These are phyloP conservation scores for Drosophila pegasa DNA, from an alignment of 2,888 invertebrate genomes.

Conservation along the genomic window DNA sequence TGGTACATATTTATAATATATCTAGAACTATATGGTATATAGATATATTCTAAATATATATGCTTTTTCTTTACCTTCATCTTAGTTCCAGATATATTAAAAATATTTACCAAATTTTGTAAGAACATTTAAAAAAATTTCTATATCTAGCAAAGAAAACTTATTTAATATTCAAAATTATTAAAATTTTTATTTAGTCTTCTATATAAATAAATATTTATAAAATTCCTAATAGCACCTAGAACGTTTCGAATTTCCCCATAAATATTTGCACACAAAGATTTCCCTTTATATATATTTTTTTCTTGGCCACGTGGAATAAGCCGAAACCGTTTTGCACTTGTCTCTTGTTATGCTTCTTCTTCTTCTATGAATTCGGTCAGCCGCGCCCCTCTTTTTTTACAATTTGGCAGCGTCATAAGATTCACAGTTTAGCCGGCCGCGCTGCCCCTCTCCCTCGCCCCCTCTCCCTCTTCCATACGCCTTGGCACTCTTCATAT, in stretches of 20 bases:
- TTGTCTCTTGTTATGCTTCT: background rate
- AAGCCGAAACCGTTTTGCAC: slow-evolving; percentile 1
- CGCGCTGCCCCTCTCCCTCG: background rate
- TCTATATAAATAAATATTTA: background rate
- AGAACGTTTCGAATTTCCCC: background rate
- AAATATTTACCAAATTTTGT: too few relatives aligned
- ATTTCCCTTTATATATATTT: background rate
- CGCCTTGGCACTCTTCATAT: background rate
- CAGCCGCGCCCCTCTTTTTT: slow-evolving; percentile 35
- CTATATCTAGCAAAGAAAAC: too few relatives aligned
- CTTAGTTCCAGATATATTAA: too few relatives aligned
- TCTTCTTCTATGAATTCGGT: slow-evolving; percentile 9
- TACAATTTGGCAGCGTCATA: slow-evolving; percentile 13
- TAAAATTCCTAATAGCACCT: too few relatives aligned
- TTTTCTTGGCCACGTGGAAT: slow-evolving; percentile 4
- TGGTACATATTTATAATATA: too few relatives aligned
- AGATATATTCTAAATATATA: too few relatives aligned
- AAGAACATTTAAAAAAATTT: too few relatives aligned
- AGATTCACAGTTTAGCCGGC: slow-evolving; percentile 11
- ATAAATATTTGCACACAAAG: background rate
- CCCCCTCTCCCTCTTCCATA: background rate
- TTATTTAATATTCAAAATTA: too few relatives aligned
- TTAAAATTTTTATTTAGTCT: too few relatives aligned
- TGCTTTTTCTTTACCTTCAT: too few relatives aligned
- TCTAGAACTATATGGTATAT: too few relatives aligned